Base-by-base conservation (phyloP, 2,888 invertebrate genomes). In the Agrotis clavis region DNA sequence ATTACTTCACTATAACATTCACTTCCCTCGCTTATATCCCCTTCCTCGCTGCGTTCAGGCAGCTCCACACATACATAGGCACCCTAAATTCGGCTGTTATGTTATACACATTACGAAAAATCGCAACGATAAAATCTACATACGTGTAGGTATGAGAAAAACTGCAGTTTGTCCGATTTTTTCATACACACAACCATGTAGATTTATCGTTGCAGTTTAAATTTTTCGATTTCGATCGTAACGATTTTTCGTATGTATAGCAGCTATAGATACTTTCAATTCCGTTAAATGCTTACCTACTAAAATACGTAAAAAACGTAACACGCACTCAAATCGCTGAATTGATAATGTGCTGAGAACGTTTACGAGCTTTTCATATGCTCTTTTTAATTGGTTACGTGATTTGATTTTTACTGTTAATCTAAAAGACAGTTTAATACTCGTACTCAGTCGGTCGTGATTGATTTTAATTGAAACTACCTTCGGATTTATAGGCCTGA, bases 331-430 rank as follows among this genome's bases (percentile, higher is more conserved):
- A 51, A 53, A 62, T 16, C 21, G 1, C 50, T 77, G 59, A 56
- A 73, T 73, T 60, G 19, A 51, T 73, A 61, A 78, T 56, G 78
- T 54, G 50, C 16, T 47, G 60, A 54, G 56, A 64, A 47, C 45
- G n/a, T 16, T 45, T 16, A 13, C 25, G n/a, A 21, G 35, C 2
- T 5, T 16, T 18, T 11, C 19, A 62, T 0, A n/a, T 18, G 48
- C 11, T 45, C 5, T 51, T 14, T 70, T 59, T 63, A 63, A 63
- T 54, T 71, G 72, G 41, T 71, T 67, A 16, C 13, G 19, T 65
- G 7, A 7, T 64, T 59, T 19, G 21, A 21, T 60, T 71, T 35
- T 35, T 35, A 45, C 19, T 30, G 35, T 18, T 54, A 35, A 50
- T 35, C 4, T 25, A 19, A 13, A 19, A 51, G 3, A 18, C 25